Percentiles rank a stretch among this genome's conserved stretches.
Conservation (phyloP, 2,888 invertebrate species). For the Euclidia mi region DNA sequence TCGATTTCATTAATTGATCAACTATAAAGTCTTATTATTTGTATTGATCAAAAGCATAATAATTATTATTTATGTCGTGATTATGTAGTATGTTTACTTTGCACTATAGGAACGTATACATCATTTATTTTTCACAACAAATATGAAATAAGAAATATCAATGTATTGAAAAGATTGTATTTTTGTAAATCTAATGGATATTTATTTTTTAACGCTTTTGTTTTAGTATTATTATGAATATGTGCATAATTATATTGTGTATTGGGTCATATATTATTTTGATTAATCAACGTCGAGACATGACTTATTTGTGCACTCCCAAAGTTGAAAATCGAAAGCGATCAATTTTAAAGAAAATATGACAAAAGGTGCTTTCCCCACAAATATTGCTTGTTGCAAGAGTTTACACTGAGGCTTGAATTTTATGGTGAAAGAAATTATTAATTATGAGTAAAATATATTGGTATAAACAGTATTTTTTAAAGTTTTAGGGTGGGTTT, state of each 20-base stretch:
- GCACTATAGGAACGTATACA: no score
- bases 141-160: no score
- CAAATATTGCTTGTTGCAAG: constrained; percentile 62
- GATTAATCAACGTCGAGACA: constrained; percentile 22
- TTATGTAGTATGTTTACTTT: no score
- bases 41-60: neutral
- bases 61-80: neutral
- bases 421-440: constrained; percentile 46
- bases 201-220: no score
- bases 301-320: constrained; percentile 23
- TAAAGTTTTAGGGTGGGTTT: constrained; percentile 57
- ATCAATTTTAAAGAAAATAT: constrained; percentile 29
- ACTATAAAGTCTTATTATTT: neutral
- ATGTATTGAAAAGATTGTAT: neutral
- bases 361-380: constrained; percentile 55
- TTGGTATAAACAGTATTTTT: constrained; percentile 63
- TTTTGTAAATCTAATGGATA: neutral
- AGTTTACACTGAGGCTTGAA: constrained; percentile 68
- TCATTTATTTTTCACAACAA: no score
- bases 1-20: constrained; percentile 9
- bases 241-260: no score
- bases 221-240: neutral
- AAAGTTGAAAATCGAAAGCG: constrained; percentile 18
- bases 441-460: constrained; percentile 44
- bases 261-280: constrained; percentile 6